Conservation (phyloP, 2,888 invertebrate species). For the Scaptomyza parva region DNA sequence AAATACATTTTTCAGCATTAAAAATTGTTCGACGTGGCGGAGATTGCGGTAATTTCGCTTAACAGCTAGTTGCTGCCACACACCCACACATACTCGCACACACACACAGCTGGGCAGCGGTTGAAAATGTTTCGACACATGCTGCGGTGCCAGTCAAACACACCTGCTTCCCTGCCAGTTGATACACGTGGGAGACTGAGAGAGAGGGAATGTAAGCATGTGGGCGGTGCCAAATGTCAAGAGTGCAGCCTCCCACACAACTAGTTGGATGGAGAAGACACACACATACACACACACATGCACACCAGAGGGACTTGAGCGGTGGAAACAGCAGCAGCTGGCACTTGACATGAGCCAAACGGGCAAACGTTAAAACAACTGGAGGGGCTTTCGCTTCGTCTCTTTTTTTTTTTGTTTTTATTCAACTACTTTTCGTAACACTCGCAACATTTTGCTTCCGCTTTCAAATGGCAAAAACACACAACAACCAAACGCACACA, state of each 20-base stretch:
- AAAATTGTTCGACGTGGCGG: constrained; percentile 78
- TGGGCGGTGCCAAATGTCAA: constrained; percentile 74
- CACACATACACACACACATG: constrained; percentile 7
- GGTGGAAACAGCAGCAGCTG: constrained; percentile 65
- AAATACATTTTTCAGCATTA: constrained; percentile 80
- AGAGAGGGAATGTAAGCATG: constrained; percentile 38
- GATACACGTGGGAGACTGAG: constrained; percentile 8
- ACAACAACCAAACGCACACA: constrained; percentile 33
- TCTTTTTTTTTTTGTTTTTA: no score
- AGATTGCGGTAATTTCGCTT: constrained; percentile 80
- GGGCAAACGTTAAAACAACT: constrained; percentile 68
- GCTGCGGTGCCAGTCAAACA: constrained; percentile 72
- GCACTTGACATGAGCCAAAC: constrained; percentile 80
- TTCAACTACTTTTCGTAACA: constrained; percentile 63
- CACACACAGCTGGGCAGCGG: constrained; percentile 39
- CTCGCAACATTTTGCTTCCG: constrained; percentile 65
- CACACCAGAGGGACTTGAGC: constrained; percentile 20
- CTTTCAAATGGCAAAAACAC: constrained; percentile 67
- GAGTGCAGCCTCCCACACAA: constrained; percentile 61
- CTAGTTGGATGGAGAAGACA: constrained; percentile 50
- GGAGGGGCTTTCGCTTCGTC: constrained; percentile 58
- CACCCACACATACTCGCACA: constrained; percentile 5
- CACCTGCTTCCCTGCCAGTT: constrained; percentile 61
- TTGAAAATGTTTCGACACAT: constrained; percentile 68
- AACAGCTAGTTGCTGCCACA: constrained; percentile 67